Conservation (phyloP, 2,888 invertebrate species). For the Mimas tiliae region DNA sequence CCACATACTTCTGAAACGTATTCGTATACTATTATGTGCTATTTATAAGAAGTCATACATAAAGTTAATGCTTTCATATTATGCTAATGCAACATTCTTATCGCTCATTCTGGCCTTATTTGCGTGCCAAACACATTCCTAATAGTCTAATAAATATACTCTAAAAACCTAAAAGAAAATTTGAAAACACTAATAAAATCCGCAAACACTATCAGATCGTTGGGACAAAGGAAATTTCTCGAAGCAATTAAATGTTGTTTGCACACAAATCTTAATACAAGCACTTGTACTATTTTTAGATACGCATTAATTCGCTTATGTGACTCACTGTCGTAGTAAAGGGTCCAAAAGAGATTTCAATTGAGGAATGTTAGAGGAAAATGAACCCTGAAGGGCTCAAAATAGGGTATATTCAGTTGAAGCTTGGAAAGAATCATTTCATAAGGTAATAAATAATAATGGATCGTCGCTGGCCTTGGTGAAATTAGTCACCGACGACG, state of each 20-base stretch:
- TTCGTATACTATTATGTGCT: not conserved
- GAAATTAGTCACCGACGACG: conserved; percentile 71
- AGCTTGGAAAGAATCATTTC: conserved; percentile 54
- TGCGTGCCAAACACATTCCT: conserved; percentile 1
- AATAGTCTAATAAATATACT: not conserved
- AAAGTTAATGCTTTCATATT: not conserved
- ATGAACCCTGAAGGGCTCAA: conserved; percentile 45
- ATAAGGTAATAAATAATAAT: conserved; percentile 82
- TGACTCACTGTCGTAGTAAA: conserved; percentile 69
- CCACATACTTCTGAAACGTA: not conserved
- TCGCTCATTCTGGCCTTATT: not conserved
- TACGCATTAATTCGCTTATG: conserved; percentile 61
- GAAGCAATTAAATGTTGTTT: conserved; percentile 46
- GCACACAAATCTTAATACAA: conserved; percentile 48
- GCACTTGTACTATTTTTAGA: conserved; percentile 65
- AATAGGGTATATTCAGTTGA: conserved; percentile 51
- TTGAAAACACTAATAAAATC: conserved; percentile 22
- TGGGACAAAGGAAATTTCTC: conserved; percentile 44
- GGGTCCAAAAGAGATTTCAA: conserved; percentile 65
- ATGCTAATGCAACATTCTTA: not conserved
- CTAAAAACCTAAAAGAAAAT: too few relatives aligned
- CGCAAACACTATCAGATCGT: conserved; percentile 31
- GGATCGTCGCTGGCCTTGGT: conserved; percentile 79
- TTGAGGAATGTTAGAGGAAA: conserved; percentile 43
- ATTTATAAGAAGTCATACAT: not conserved